These are phyloP conservation scores for Merodon equestris DNA, from an alignment of 2,888 invertebrate species.

Conservation along the genomic window DNA sequence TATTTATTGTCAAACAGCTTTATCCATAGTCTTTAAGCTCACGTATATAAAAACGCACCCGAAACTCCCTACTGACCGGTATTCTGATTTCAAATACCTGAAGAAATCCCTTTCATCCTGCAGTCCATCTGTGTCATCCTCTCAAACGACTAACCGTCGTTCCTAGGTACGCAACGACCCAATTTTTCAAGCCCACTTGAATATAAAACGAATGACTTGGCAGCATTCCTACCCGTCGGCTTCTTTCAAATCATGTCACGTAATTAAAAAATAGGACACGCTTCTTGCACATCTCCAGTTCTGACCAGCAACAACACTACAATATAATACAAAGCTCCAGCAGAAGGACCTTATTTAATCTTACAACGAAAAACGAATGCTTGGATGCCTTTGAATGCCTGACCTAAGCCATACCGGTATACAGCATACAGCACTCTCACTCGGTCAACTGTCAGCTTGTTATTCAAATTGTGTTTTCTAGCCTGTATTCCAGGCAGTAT, in stretches of 20 bases:
- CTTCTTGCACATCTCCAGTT: slow-evolving; percentile 7
- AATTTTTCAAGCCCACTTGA: slow-evolving; percentile 33
- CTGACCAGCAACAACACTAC: slow-evolving; percentile 7
- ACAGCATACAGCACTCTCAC: background rate
- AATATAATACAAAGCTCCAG: slow-evolving; percentile 5
- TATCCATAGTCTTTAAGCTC: no score
- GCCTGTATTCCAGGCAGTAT: slow-evolving; percentile 33
- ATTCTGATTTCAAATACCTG: no score
- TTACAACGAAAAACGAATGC: slow-evolving; percentile 10
- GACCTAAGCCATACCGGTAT: background rate
- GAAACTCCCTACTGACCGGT: no score
- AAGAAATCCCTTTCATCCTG: no score
- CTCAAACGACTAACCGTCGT: no score
- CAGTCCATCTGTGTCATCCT: no score
- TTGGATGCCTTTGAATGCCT: slow-evolving; percentile 2
- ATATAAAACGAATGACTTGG: slow-evolving; percentile 14
- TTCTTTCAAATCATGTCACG: slow-evolving; percentile 40
- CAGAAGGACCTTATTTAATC: slow-evolving; percentile 1
- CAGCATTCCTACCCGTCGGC: slow-evolving; percentile 11
- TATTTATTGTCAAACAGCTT: no score
- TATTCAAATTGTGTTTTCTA: slow-evolving; percentile 52
- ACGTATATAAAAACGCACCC: no score
- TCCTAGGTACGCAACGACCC: background rate
- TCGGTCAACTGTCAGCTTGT: slow-evolving; percentile 43
- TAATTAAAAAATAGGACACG: slow-evolving; percentile 42